A percentile compares a stretch with the other conserved stretches of the same genome.
Evolutionary conservation across 2,797 vertebrate species (phyloP).

Genomic region (Micromesistius poutassou): DNA sequence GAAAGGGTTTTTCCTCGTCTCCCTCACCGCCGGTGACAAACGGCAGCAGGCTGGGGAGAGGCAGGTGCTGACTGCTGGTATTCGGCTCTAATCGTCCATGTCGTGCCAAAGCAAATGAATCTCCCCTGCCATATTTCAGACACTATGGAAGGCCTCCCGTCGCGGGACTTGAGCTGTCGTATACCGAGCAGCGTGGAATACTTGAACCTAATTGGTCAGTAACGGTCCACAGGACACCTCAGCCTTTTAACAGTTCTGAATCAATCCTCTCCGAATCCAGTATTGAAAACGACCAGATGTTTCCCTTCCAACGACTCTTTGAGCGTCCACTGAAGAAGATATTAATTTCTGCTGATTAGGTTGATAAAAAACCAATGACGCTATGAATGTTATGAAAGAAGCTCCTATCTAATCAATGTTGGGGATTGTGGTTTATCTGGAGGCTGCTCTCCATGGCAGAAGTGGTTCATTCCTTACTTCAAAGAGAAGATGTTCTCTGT

Average conservation of each 20-base stretch:
- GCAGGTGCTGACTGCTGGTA: background rate
- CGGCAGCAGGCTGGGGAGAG: background rate
- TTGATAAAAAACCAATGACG: background rate
- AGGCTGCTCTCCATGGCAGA: too few species aligned
- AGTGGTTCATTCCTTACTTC: conserved; percentile 27
- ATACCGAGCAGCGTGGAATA: background rate
- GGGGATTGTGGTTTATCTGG: background rate
- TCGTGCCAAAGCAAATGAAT: conserved; percentile 35
- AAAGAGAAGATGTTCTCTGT: conserved; percentile 37
- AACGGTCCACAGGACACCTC: background rate
- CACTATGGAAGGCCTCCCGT: conserved; percentile 31
- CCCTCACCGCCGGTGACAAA: background rate
- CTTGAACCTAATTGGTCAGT: background rate
- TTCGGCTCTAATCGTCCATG: background rate
- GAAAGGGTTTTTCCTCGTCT: too few species aligned
- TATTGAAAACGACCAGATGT: background rate
- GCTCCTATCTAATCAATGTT: too few species aligned
- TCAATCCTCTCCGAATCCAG: background rate
- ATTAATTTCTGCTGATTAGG: background rate
- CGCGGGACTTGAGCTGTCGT: background rate
- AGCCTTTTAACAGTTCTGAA: background rate
- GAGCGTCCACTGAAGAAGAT: background rate
- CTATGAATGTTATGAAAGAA: background rate
- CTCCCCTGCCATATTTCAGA: conserved; percentile 30
- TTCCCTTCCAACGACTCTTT: background rate